phyloP scores from a whole-genome alignment of 2,888 invertebrate genomes.

The Orgyia antiqua region DNA sequence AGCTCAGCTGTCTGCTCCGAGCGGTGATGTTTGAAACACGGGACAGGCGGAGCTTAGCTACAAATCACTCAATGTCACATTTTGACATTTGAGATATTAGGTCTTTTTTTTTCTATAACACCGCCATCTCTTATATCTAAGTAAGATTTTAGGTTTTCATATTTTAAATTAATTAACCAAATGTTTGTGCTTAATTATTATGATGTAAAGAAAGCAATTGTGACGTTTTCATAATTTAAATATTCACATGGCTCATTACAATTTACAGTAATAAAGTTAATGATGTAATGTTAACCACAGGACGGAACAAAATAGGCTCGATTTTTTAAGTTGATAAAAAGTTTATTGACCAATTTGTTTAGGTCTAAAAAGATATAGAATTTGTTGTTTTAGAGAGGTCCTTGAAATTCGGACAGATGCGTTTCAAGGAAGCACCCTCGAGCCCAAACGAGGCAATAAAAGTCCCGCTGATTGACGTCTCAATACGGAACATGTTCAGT shows the following conservation, averaged over 20 bases:
- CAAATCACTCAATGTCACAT: slow-evolving; percentile 80
- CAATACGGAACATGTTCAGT: slow-evolving; percentile 45
- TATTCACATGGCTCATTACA: slow-evolving; percentile 57
- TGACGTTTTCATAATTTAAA: slow-evolving; percentile 38
- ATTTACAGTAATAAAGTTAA: too few species aligned
- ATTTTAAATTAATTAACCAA: slow-evolving; percentile 21
- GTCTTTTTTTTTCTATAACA: slow-evolving; percentile 74
- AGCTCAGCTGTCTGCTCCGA: slow-evolving; percentile 75
- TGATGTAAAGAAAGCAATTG: slow-evolving; percentile 4
- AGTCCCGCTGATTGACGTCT: slow-evolving; percentile 61
- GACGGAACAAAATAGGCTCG: slow-evolving; percentile 35
- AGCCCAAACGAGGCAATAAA: slow-evolving; percentile 67
- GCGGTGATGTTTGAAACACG: slow-evolving; percentile 79
- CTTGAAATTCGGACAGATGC: slow-evolving; percentile 39
- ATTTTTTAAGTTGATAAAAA: slow-evolving; percentile 38
- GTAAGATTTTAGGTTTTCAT: slow-evolving; percentile 27
- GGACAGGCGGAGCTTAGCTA: slow-evolving; percentile 80
- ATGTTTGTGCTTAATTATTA: slow-evolving; percentile 8
- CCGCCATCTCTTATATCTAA: slow-evolving; percentile 65
- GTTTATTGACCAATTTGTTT: slow-evolving; percentile 27
- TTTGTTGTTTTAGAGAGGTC: slow-evolving; percentile 30
- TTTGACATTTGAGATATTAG: slow-evolving; percentile 80
- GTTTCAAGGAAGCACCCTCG: slow-evolving; percentile 63
- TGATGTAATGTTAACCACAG: slow-evolving; percentile 44
- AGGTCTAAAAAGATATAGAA: slow-evolving; percentile 21